A percentile compares a stretch with the other conserved stretches of the same genome.
Evolutionary conservation across 2,113 vertebrate genomes (phyloP).

Genomic region (Sclerurus mexicanus): DNA sequence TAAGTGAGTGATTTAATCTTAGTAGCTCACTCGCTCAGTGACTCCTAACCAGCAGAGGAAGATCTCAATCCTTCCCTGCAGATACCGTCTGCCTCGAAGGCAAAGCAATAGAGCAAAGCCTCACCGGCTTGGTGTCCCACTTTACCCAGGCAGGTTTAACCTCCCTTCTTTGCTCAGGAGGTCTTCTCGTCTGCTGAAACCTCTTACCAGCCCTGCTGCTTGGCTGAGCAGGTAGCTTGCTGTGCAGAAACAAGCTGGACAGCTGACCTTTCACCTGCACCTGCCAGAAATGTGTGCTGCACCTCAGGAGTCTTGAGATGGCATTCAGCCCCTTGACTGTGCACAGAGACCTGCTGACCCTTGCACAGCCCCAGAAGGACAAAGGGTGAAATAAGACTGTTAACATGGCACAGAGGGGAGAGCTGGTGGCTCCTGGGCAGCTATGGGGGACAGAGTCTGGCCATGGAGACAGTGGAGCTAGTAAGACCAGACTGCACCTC

Average conservation of each 20-base stretch:
- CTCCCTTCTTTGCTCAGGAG: neutral
- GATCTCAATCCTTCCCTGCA: neutral
- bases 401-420: accelerated
- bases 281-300: neutral
- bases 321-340: neutral
- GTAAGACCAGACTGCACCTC: neutral
- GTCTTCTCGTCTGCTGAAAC: neutral
- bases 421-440: neutral
- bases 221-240: neutral
- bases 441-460: accelerated
- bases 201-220: neutral
- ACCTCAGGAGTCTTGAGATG: accelerated
- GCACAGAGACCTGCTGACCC: neutral
- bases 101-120: neutral
- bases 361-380: neutral
- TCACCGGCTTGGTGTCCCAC: accelerated
- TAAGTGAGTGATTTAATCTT: neutral
- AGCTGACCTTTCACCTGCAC: neutral
- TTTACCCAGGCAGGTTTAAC: neutral
- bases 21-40: neutral
- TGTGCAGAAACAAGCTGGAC: accelerated
- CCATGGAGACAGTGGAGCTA: neutral
- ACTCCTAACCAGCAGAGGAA: neutral
- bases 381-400: neutral
- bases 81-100: neutral